Base-by-base conservation (phyloP, 1,140 invertebrate species). In the Bombus confusus region DNA sequence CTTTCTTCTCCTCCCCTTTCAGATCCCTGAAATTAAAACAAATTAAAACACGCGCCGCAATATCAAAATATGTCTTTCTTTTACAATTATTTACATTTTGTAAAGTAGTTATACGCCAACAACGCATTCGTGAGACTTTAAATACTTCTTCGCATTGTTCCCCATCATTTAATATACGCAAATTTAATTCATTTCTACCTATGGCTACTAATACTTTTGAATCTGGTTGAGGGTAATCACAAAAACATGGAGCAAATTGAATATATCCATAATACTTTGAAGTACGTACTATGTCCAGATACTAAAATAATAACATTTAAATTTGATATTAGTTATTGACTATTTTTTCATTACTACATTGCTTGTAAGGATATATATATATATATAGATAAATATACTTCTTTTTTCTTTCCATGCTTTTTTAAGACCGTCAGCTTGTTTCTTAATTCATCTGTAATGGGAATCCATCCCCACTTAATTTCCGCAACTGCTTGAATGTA, bases 81-180 rank as follows among this genome's bases (percentile, higher is more conserved):
- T 64, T 68, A 57, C 37, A 85, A 71, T 86, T 68, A 95, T 96
- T 96, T 95, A 98, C 98, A 92, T 96, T 96, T 90, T 97, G 97
- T 85, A 97, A 95, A 0, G 97, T 98, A 39, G 98, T 99, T n/a
- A 99, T 98, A 88, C 98, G 96, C 99, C 99, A 99, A 91, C 98
- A 99, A 88, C 98, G 96, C 97, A 99, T 99, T 88, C 98, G 96
- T 2, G 98, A 99, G 10, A 99, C 98, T 95, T 98, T 98, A 93
- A 99, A 99, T 91, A 96, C 96, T 28, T 97, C 97, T 94, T 99
- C 98, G 39, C 93, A 94, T 69, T 95, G 93, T 59, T 94, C 91
- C 5, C 93, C 92, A n/a, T 91, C 88, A 2, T 92, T 83, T 41
- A 93, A 75, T 85, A 96, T 95, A 80, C 97, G 96, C 88, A 98